Base-by-base conservation (phyloP, 2,797 vertebrate genomes). In the Falco rusticolus region DNA sequence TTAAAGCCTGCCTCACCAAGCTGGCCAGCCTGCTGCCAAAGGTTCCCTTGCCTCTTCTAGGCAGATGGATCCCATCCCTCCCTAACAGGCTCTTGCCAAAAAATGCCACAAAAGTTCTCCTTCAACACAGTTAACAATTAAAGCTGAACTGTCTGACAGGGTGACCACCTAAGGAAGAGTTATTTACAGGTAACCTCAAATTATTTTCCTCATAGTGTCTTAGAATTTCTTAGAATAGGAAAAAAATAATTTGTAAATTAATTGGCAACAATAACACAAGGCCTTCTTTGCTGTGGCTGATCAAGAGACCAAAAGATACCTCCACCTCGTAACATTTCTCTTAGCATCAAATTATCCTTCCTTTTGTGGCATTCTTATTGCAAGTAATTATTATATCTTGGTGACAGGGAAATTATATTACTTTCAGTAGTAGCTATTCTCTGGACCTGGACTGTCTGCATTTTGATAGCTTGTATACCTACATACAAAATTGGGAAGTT, bases 51-150 rank as follows among this genome's bases (percentile, higher is more conserved):
- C 17, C 43, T 45, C 43, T 45, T 45, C 43, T 18, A 45, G 43
- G 7, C 17, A 45, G 17, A 18, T 45, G 43, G 17, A 18, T 45
- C 43, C 43, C 43, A 45, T 45, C 43, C 17, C 43, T 45, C 43
- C 43, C 16, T 45, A 45, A 45, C 43, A 45, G 43, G 43, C 43
- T 45, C 7, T 45, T 18, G 43, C 17, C 43, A 45, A 45, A 45
- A 8, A 71, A 74, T 74, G 24, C 7, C 13, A 33, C 14, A 13
- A 76, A 54, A 5, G 4, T 3, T 2, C 0, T 18, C 3, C 5
- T 60, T 54, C 19, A 71, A 77, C 87, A 74, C 3, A 33, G 11
- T 47, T 19, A 90, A 24, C 18, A 20, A 9, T 34, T 80, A 84
- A 48, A 72, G 10, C 18, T 86, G 53, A 63, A 34, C 3, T 68